Percentiles rank a stretch among this genome's conserved stretches.
Conservation (phyloP, 2,113 vertebrate genomes). For the Lepidothrix coronata region DNA sequence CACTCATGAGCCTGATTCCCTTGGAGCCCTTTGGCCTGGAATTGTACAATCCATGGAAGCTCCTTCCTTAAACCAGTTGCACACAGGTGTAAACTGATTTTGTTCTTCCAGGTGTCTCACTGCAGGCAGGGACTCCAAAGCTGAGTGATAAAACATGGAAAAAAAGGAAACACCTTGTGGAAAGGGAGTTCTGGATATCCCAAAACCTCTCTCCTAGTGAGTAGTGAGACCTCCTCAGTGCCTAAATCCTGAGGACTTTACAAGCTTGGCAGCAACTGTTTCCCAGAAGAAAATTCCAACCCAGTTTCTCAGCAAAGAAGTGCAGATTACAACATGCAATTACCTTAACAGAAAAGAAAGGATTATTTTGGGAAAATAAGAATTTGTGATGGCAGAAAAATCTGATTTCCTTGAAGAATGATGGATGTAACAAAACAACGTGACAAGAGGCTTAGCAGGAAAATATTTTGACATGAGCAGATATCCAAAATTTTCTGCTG, state of each 20-base stretch:
- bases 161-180: rapidly evolving
- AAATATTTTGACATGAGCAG: background rate
- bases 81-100: background rate
- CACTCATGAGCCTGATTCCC: background rate
- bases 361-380: background rate
- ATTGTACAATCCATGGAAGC: background rate
- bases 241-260: background rate
- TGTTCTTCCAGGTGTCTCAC: background rate
- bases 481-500: background rate
- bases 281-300: background rate
- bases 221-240: background rate
- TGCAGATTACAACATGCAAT: background rate
- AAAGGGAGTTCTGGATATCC: background rate
- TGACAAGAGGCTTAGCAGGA: background rate
- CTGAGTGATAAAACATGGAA: rapidly evolving
- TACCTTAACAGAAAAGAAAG: background rate
- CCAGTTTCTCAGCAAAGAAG: background rate
- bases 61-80: background rate
- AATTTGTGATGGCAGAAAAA: background rate
- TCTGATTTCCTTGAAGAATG: background rate
- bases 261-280: background rate
- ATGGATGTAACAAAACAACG: background rate
- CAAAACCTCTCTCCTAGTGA: background rate
- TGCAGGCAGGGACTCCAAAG: background rate
- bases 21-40: background rate